phyloP scores from a whole-genome alignment of 2,113 vertebrate genomes.

The Trogon surrucura region DNA sequence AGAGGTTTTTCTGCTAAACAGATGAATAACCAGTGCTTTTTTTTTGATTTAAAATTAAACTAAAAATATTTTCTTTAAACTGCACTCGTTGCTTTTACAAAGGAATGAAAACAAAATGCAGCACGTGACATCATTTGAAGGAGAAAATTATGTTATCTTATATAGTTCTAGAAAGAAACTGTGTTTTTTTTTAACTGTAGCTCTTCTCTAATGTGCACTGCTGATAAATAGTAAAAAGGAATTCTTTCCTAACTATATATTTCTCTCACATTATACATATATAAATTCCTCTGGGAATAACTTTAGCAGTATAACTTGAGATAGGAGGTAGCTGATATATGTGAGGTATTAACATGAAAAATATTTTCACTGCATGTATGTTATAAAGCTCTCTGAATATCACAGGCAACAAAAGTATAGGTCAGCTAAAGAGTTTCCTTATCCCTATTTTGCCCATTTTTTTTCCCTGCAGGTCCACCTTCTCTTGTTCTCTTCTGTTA shows the following conservation, averaged over 20 bases:
- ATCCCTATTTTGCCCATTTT: background rate
- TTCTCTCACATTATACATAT: constrained; percentile 53
- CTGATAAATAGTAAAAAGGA: constrained; percentile 57
- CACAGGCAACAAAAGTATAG: background rate
- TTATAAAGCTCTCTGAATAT: constrained; percentile 40
- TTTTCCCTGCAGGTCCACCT: constrained; percentile 27
- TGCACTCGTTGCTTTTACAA: background rate
- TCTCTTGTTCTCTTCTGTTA: constrained; percentile 49
- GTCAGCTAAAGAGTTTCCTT: background rate
- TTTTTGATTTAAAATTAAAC: constrained; percentile 52
- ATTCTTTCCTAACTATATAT: constrained; percentile 53
- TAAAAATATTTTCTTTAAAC: constrained; percentile 51
- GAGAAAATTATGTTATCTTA: constrained; percentile 48
- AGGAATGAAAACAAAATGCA: constrained; percentile 56
- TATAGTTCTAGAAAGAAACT: constrained; percentile 20
- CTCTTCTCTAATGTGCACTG: constrained; percentile 8
- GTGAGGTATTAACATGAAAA: constrained; percentile 64
- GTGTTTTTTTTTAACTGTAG: constrained; percentile 34
- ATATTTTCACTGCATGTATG: constrained; percentile 23
- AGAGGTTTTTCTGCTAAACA: background rate
- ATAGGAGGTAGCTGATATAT: constrained; percentile 51
- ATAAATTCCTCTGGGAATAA: constrained; percentile 59
- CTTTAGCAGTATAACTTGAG: constrained; percentile 57
- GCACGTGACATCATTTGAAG: constrained; percentile 32
- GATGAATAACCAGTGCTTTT: background rate